Conservation (phyloP, 2,113 vertebrate genomes). For the Gadus macrocephalus region DNA sequence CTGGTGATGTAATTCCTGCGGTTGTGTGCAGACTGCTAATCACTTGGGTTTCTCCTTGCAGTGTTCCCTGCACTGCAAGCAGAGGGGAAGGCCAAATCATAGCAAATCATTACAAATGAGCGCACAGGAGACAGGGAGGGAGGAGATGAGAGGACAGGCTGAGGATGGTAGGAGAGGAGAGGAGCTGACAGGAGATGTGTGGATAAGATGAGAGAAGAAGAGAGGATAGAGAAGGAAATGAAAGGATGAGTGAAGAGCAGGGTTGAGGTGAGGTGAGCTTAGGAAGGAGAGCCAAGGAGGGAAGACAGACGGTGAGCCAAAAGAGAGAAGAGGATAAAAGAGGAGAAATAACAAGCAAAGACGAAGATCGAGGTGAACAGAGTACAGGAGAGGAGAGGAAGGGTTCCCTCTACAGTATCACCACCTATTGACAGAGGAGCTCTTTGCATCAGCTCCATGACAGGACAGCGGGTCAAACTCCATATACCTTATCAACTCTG, state of each 20-base stretch:
- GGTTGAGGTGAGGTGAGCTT: neutral
- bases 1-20: neutral
- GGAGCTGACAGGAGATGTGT: neutral
- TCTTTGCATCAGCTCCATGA: no score
- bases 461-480: no score
- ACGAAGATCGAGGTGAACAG: neutral
- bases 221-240: neutral
- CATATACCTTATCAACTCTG: no score
- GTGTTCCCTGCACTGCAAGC: conserved; percentile 16
- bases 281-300: neutral
- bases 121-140: no score
- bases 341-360: neutral
- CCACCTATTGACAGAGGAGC: no score
- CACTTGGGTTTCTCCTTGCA: conserved; percentile 20
- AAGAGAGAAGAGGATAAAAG: neutral
- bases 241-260: conserved; percentile 6
- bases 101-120: conserved; percentile 6
- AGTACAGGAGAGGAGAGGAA: no score
- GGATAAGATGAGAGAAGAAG: conserved; percentile 2
- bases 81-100: no score
- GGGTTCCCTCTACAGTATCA: no score
- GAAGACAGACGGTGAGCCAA: neutral
- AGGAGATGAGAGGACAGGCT: neutral
- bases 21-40: conserved; percentile 16
- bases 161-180: neutral